These are phyloP conservation scores for Eulemur albifrons DNA, from an alignment of 2,797 vertebrate species.

Conservation along the genomic window DNA sequence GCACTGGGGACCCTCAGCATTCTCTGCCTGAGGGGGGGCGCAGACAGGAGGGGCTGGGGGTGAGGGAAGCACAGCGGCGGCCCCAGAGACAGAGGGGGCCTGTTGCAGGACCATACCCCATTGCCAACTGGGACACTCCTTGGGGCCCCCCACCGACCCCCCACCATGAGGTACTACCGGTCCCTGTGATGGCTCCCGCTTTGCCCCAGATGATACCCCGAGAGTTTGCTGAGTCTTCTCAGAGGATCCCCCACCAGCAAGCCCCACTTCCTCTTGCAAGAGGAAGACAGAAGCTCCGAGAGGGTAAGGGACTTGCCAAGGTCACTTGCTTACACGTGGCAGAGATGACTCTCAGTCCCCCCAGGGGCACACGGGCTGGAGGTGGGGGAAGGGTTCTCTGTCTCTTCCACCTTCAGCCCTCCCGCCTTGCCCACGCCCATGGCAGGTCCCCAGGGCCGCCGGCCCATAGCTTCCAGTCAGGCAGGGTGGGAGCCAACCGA, in stretches of 20 bases:
- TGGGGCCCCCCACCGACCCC: too few species aligned
- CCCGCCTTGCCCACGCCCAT: background rate
- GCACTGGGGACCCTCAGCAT: too few species aligned
- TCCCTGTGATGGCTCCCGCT: rapidly evolving
- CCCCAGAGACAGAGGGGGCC: background rate
- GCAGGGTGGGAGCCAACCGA: too few species aligned
- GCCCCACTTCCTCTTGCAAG: background rate
- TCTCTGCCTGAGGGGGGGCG: too few species aligned
- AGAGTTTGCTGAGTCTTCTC: rapidly evolving
- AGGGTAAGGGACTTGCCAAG: background rate
- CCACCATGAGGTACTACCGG: rapidly evolving
- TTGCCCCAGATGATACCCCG: rapidly evolving
- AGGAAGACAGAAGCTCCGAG: background rate
- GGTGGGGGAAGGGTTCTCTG: background rate
- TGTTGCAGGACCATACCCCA: background rate
- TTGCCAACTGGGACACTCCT: background rate
- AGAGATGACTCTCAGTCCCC: background rate
- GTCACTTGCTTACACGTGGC: background rate
- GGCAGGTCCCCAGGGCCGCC: background rate
- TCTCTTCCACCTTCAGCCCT: background rate
- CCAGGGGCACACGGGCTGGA: background rate
- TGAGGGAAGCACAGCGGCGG: background rate
- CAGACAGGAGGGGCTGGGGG: background rate
- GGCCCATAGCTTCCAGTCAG: background rate
- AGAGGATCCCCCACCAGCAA: background rate